phyloP scores from a whole-genome alignment of 2,113 vertebrate species.

The Anguilla rostrata region DNA sequence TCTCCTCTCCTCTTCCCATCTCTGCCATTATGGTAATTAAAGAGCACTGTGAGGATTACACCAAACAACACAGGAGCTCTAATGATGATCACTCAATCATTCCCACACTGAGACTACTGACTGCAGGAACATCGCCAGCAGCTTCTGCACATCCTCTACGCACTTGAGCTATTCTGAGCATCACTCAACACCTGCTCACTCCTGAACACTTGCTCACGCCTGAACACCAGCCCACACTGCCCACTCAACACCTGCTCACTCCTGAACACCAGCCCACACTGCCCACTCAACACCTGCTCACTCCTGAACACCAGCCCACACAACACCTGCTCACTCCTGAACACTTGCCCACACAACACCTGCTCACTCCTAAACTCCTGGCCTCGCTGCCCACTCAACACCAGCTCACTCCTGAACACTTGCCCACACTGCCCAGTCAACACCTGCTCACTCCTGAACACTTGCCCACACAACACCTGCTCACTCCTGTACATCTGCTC shows the following conservation, averaged over 20 bases:
- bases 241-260: not conserved
- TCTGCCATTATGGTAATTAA: slow-evolving; percentile 63
- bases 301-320: no score
- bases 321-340: no score
- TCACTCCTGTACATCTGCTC: no score
- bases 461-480: no score
- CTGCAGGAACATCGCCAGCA: not conserved
- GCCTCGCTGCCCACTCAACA: not conserved
- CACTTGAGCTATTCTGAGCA: no score
- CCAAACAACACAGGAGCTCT: slow-evolving; percentile 52
- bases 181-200: no score
- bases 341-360: no score
- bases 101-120: not conserved
- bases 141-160: not conserved
- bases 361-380: not conserved
- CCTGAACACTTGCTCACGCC: not conserved
- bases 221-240: not conserved
- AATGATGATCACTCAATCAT: slow-evolving; percentile 28
- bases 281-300: not conserved
- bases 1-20: slow-evolving; percentile 37
- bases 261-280: not conserved
- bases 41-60: slow-evolving; percentile 53
- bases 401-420: not conserved
- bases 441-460: no score
- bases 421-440: no score